Evolutionary conservation across 2,797 vertebrate species (phyloP).

Genomic region (Clarias fuscus): DNA sequence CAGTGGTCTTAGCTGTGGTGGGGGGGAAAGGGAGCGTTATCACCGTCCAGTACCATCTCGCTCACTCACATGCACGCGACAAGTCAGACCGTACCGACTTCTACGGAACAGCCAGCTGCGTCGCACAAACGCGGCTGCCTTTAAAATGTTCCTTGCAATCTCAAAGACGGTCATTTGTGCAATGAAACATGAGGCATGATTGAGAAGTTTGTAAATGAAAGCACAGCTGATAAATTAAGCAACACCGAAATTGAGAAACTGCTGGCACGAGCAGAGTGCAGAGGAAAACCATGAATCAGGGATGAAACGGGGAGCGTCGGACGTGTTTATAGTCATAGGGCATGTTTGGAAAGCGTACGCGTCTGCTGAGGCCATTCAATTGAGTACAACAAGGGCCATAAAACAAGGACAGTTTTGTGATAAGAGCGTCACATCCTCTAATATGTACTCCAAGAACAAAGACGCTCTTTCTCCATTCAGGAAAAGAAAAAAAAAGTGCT

Average conservation of each 20-base stretch:
- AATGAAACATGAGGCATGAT: not conserved
- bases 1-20: conserved; percentile 60
- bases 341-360: conserved; percentile 48
- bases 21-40: not conserved
- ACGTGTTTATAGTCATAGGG: conserved; percentile 41
- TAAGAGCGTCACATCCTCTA: conserved; percentile 33
- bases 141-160: not conserved
- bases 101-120: not conserved
- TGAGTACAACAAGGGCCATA: conserved; percentile 12
- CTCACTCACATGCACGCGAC: conserved; percentile 19
- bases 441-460: conserved; percentile 43
- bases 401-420: conserved; percentile 55
- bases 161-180: not conserved
- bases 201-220: not conserved
- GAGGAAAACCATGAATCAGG: conserved; percentile 19
- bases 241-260: not conserved
- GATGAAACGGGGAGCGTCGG: conserved; percentile 27
- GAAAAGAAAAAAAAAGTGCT: not conserved
- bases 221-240: not conserved
- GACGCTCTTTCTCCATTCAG: not conserved
- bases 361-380: conserved; percentile 38
- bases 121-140: not conserved
- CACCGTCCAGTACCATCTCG: not conserved
- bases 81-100: not conserved
- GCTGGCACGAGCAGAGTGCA: not conserved